phyloP scores from a whole-genome alignment of 2,888 invertebrate species.

The Troilus luridus region DNA sequence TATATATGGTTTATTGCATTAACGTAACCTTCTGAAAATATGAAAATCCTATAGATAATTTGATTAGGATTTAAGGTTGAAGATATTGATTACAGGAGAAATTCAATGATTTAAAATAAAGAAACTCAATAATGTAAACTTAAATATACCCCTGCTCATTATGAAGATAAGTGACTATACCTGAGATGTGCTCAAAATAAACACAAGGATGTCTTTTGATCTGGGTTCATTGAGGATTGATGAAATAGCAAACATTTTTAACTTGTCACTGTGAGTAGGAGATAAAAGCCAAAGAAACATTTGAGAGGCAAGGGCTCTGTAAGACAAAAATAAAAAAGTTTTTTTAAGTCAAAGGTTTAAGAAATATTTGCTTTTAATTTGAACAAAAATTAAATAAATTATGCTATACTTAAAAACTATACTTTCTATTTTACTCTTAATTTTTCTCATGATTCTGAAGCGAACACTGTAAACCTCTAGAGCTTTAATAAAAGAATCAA shows the following conservation, averaged over 20 bases:
- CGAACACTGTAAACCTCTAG: too few relatives aligned
- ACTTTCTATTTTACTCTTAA: too few relatives aligned
- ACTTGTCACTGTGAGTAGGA: conserved; percentile 70
- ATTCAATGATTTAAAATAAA: neutral
- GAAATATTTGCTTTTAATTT: neutral
- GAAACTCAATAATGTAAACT: neutral
- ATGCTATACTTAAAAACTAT: neutral
- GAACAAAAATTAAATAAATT: neutral
- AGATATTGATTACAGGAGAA: neutral
- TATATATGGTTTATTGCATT: too few relatives aligned
- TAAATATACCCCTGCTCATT: neutral
- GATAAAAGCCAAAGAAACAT: conserved; percentile 71
- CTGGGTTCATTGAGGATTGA: conserved; percentile 70
- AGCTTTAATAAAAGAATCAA: too few relatives aligned
- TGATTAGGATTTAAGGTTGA: neutral
- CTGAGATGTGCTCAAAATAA: conserved; percentile 70
- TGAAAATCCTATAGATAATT: neutral
- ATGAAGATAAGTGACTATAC: conserved; percentile 65
- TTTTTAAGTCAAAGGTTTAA: neutral
- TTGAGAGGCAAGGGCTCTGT: conserved; percentile 69
- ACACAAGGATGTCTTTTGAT: conserved; percentile 69
- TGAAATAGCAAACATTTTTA: conserved; percentile 70
- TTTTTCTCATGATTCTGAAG: too few relatives aligned
- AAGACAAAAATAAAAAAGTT: neutral
- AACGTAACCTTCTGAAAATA: neutral